These are phyloP conservation scores for Hoplostethus mediterraneus DNA, from an alignment of 2,797 vertebrate species.

Conservation along the genomic window DNA sequence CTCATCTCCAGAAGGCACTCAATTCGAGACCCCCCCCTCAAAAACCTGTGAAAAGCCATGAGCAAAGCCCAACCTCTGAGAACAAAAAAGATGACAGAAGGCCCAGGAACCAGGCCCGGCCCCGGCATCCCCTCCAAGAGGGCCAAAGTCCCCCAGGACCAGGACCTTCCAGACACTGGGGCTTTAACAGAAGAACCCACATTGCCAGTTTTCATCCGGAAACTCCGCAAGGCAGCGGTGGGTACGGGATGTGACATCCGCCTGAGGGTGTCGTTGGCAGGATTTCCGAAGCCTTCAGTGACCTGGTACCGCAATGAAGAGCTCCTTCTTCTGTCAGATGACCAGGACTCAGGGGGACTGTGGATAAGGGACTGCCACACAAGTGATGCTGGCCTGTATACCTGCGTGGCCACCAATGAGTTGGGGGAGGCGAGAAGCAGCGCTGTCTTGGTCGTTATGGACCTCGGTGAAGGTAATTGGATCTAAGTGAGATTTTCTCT, in stretches of 20 bases:
- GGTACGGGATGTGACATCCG: constrained; percentile 90
- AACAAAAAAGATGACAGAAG: constrained; percentile 64
- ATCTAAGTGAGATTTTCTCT: not conserved
- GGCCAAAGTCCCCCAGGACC: constrained; percentile 79
- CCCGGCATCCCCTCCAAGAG: constrained; percentile 84
- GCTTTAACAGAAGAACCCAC: constrained; percentile 40
- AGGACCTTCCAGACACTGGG: not conserved
- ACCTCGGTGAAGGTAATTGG: constrained; percentile 91
- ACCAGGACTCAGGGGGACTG: constrained; percentile 87
- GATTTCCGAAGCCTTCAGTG: constrained; percentile 86
- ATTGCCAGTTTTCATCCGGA: constrained; percentile 85
- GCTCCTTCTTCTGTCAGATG: constrained; percentile 70
- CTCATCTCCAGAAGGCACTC: not conserved
- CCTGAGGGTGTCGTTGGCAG: constrained; percentile 88
- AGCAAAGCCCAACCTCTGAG: constrained; percentile 67
- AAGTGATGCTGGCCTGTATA: constrained; percentile 90
- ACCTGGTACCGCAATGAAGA: constrained; percentile 91
- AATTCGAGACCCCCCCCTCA: not conserved
- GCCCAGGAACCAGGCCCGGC: constrained; percentile 59
- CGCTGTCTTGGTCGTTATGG: constrained; percentile 89
- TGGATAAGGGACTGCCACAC: constrained; percentile 91
- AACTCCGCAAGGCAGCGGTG: constrained; percentile 90
- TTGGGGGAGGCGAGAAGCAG: constrained; percentile 88
- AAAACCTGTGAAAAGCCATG: constrained; percentile 56
- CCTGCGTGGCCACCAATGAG: constrained; percentile 89